phyloP scores from a whole-genome alignment of 2,888 invertebrate species.

The Cheilosia vulpina region DNA sequence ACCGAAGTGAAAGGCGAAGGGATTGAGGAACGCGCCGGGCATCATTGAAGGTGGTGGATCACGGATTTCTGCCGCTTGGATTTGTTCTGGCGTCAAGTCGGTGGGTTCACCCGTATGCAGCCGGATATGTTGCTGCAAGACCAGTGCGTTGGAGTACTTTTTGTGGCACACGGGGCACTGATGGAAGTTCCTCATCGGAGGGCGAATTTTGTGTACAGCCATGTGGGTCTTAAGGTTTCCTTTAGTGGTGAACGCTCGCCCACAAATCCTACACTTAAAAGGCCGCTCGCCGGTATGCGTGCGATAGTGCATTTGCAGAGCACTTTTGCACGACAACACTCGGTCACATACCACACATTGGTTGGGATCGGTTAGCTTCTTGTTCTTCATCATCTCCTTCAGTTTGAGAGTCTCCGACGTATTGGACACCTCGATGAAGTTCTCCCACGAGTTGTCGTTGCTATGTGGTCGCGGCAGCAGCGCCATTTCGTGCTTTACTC shows the following conservation, averaged over 20 bases:
- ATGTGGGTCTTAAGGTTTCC: conserved; percentile 99
- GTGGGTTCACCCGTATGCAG: conserved; percentile 96
- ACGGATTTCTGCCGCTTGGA: conserved; percentile 92
- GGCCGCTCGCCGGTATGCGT: conserved; percentile 87
- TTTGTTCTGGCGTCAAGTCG: conserved; percentile 93
- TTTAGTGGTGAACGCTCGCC: conserved; percentile 98
- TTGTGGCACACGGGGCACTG: conserved; percentile 99
- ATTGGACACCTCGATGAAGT: conserved; percentile 94
- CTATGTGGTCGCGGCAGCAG: conserved; percentile 92
- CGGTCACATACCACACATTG: conserved; percentile 99
- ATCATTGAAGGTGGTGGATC: conserved; percentile 88
- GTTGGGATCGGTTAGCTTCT: conserved; percentile 98
- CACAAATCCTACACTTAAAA: conserved; percentile 98
- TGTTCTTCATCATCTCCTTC: conserved; percentile 98
- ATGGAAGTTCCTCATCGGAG: conserved; percentile 95
- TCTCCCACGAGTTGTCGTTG: conserved; percentile 98
- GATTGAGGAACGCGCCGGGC: conserved; percentile 83
- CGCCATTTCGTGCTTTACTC: conserved; percentile 83
- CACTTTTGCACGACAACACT: conserved; percentile 98
- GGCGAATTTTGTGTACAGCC: conserved; percentile 98
- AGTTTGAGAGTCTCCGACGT: conserved; percentile 98
- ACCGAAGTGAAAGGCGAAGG: conserved; percentile 83
- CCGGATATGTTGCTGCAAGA: conserved; percentile 97
- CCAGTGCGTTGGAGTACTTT: conserved; percentile 96
- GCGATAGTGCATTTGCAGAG: conserved; percentile 97